Conservation (phyloP, 2,113 vertebrate genomes). For the Periophthalmodon schlosseri region DNA sequence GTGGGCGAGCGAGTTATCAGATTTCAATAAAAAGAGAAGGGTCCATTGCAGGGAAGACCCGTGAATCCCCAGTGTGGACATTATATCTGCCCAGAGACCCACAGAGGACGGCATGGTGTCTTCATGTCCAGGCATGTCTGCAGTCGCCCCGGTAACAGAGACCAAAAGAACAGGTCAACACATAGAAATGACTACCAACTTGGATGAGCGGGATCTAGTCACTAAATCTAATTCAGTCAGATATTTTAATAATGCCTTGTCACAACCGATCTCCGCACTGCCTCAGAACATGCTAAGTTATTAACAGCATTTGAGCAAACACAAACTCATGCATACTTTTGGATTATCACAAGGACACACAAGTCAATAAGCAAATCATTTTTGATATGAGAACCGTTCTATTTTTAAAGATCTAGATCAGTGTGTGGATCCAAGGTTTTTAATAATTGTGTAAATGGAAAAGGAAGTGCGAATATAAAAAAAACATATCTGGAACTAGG, state of each 20-base stretch:
- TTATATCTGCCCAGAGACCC: constrained; percentile 65
- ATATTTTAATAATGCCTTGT: no score
- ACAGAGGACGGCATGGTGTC: constrained; percentile 33
- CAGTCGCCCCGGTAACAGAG: constrained; percentile 60
- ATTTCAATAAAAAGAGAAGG: constrained; percentile 40
- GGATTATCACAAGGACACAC: no score
- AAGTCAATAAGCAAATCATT: no score
- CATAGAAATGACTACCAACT: constrained; percentile 56
- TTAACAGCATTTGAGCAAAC: no score
- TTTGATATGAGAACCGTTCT: no score
- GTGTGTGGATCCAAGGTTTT: no score
- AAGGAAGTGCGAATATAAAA: no score
- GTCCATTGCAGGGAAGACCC: constrained; percentile 37
- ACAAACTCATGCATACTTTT: no score
- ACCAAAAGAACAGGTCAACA: constrained; percentile 63
- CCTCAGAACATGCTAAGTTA: no score
- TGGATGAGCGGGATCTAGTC: constrained; percentile 31
- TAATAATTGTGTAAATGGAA: no score
- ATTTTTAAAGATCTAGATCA: background rate
- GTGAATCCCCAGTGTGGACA: constrained; percentile 27
- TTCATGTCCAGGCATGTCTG: constrained; percentile 71
- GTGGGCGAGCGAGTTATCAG: constrained; percentile 33
- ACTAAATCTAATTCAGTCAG: constrained; percentile 28
- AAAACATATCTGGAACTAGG: no score
- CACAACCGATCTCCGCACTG: no score